Conservation (phyloP, 2,797 vertebrate species). For the Otolemur crassicaudatus region DNA sequence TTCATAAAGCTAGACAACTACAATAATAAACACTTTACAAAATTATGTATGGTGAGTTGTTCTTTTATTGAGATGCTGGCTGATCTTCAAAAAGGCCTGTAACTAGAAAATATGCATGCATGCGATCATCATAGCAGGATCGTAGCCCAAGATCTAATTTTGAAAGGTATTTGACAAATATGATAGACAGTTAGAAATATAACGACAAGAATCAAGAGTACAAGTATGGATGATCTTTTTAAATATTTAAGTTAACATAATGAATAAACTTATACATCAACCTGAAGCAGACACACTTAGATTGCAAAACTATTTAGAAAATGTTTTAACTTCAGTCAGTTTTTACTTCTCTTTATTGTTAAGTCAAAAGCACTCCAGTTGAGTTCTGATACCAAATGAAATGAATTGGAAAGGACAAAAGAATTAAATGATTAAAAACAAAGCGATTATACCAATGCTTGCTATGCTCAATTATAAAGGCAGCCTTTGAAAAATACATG, state of each 20-base stretch:
- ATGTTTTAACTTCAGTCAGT: slow-evolving; percentile 20
- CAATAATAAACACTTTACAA: slow-evolving; percentile 50
- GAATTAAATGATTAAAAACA: slow-evolving; percentile 43
- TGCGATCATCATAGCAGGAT: slow-evolving; percentile 15
- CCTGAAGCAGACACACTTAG: slow-evolving; percentile 11
- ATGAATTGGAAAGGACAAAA: slow-evolving; percentile 47
- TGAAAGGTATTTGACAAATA: slow-evolving; percentile 63
- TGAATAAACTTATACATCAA: slow-evolving; percentile 55
- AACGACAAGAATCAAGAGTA: slow-evolving; percentile 11
- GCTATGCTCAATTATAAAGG: background rate
- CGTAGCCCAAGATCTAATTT: background rate
- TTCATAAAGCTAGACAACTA: slow-evolving; percentile 50
- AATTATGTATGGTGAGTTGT: slow-evolving; percentile 39
- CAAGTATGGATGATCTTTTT: slow-evolving; percentile 54
- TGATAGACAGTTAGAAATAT: background rate
- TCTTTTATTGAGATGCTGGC: slow-evolving; percentile 24
- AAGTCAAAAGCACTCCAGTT: slow-evolving; percentile 27
- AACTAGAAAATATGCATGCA: slow-evolving; percentile 51
- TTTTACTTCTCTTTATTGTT: slow-evolving; percentile 45
- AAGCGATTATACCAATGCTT: background rate
- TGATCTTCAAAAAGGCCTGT: slow-evolving; percentile 40
- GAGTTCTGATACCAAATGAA: slow-evolving; percentile 52
- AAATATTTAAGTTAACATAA: slow-evolving; percentile 39
- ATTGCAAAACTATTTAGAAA: slow-evolving; percentile 30
- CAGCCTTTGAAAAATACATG: slow-evolving; percentile 37